phyloP scores from a whole-genome alignment of 2,797 vertebrate genomes.

The Rhincodon typus region DNA sequence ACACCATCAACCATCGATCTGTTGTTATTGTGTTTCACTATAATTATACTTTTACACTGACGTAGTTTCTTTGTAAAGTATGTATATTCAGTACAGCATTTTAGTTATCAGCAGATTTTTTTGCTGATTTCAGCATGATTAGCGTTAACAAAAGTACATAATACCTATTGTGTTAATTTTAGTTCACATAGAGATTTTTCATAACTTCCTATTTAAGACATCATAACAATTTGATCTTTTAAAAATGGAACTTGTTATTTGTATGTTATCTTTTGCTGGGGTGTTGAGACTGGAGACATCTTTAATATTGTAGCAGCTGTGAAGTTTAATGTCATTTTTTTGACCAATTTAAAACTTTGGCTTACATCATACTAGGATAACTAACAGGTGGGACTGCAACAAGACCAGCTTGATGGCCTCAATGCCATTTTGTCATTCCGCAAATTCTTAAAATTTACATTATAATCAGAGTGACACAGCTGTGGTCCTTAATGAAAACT shows the following conservation, averaged over 20 bases:
- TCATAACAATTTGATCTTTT: neutral
- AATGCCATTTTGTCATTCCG: neutral
- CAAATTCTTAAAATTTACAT: neutral
- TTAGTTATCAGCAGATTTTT: neutral
- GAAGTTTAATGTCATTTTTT: neutral
- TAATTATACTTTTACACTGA: conserved; percentile 18
- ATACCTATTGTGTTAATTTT: neutral
- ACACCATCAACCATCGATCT: conserved; percentile 22
- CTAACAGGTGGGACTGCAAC: neutral
- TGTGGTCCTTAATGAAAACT: neutral
- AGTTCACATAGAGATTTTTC: neutral
- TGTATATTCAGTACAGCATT: neutral
- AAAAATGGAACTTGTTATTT: neutral
- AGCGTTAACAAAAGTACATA: neutral
- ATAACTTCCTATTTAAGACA: neutral
- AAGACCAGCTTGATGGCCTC: neutral
- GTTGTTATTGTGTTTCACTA: conserved; percentile 7
- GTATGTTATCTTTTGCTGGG: neutral
- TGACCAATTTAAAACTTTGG: neutral
- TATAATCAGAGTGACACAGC: conserved; percentile 6
- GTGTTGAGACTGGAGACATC: neutral
- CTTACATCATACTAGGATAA: neutral
- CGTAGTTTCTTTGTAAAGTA: neutral
- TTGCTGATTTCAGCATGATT: neutral
- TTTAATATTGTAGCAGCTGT: neutral